These are phyloP conservation scores for Perodicticus potto DNA, from an alignment of 2,797 vertebrate genomes.

Conservation along the genomic window DNA sequence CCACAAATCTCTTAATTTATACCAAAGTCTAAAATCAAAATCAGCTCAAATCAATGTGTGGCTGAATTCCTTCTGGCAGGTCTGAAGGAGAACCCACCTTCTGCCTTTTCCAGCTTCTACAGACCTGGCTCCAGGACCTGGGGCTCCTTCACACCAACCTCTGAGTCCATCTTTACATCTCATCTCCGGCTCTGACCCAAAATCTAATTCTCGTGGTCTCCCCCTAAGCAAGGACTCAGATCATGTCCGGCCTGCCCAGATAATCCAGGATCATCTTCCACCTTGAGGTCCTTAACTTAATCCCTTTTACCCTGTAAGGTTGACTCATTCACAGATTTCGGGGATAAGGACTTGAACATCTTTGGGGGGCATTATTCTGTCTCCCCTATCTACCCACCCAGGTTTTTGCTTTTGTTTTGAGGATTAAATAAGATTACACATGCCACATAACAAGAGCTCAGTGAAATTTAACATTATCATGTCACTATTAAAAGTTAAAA, in stretches of 20 bases:
- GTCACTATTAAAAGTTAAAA: not conserved
- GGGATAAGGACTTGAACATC: not conserved
- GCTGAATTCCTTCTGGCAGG: not conserved
- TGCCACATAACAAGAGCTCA: not conserved
- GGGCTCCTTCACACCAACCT: not conserved
- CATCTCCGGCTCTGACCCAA: not conserved
- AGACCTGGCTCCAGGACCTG: fast-evolving
- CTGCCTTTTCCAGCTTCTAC: not conserved
- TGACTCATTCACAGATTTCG: fast-evolving
- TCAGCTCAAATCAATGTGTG: no score
- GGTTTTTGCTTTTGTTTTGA: not conserved
- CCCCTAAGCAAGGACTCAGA: not conserved
- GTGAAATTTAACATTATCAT: no score
- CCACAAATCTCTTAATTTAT: not conserved
- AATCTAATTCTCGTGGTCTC: not conserved
- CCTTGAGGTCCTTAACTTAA: not conserved
- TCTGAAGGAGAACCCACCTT: fast-evolving
- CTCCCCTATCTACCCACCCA: not conserved
- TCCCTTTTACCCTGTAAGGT: not conserved
- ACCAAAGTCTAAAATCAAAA: not conserved
- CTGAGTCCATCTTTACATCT: not conserved
- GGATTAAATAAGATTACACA: not conserved
- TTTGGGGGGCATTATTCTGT: not conserved
- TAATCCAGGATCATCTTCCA: not conserved
- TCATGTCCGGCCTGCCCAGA: not conserved